Evolutionary conservation across 2,113 vertebrate genomes (phyloP).

Genomic region (Caracal caracal): DNA sequence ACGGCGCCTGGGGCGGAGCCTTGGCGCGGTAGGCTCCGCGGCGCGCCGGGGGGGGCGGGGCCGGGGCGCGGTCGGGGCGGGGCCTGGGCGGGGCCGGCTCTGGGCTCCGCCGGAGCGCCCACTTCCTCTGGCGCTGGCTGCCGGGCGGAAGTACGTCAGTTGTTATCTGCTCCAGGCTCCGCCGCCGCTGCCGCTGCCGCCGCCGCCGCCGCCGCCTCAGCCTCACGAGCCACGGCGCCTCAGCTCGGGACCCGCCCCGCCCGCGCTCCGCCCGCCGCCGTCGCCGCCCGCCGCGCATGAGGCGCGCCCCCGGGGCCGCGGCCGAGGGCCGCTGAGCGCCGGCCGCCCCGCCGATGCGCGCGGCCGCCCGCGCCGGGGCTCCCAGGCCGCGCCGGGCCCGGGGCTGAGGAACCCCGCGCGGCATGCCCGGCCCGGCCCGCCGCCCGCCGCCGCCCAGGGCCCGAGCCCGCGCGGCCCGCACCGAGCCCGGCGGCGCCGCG

Average conservation of each 20-base stretch:
- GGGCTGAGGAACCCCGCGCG: constrained; percentile 64
- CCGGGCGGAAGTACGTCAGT: constrained; percentile 93
- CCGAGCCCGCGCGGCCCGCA: constrained; percentile 24
- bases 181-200: constrained; percentile 82
- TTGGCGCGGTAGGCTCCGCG: not conserved
- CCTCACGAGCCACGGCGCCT: not conserved
- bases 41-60: not conserved
- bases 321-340: constrained; percentile 27
- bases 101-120: constrained; percentile 40
- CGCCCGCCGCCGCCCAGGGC: constrained; percentile 46
- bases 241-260: not conserved
- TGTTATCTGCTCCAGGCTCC: constrained; percentile 85
- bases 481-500: constrained; percentile 43
- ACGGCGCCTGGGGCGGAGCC: not conserved
- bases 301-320: not conserved
- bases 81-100: not conserved
- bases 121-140: constrained; percentile 88
- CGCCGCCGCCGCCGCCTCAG: constrained; percentile 78
- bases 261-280: not conserved
- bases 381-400: constrained; percentile 83
- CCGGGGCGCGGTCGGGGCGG: not conserved
- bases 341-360: constrained; percentile 47
- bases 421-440: constrained; percentile 60
- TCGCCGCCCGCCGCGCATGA: constrained; percentile 60
- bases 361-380: constrained; percentile 65